phyloP scores from a whole-genome alignment of 2,888 invertebrate species.

The Papilio demoleus region DNA sequence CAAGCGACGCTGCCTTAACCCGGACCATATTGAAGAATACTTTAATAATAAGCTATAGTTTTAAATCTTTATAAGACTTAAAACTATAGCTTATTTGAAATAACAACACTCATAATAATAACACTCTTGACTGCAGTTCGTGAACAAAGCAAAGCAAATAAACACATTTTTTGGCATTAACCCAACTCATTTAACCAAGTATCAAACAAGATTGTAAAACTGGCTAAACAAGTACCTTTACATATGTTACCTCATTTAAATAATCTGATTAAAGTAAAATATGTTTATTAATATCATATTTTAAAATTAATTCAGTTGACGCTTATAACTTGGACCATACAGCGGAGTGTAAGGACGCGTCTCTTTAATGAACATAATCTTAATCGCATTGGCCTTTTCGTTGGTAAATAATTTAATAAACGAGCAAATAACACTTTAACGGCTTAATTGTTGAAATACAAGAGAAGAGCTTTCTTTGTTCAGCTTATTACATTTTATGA shows the following conservation, averaged over 20 bases:
- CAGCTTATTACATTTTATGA: slow-evolving; percentile 29
- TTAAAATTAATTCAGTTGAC: not conserved
- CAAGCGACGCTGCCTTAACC: slow-evolving; percentile 45
- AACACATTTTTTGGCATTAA: not conserved
- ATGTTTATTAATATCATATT: not conserved
- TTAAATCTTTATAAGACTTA: not conserved
- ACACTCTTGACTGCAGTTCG: not conserved
- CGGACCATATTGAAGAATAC: slow-evolving; percentile 1
- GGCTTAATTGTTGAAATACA: slow-evolving; percentile 69
- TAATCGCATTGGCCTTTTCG: slow-evolving; percentile 65
- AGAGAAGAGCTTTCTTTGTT: slow-evolving; percentile 47
- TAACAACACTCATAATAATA: not conserved
- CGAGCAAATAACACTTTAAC: slow-evolving; percentile 62
- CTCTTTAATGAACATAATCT: slow-evolving; percentile 63
- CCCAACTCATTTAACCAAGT: not conserved
- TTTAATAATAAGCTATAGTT: too few relatives aligned
- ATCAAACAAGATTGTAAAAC: not conserved
- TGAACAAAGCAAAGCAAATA: not conserved
- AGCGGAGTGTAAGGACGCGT: slow-evolving; percentile 42
- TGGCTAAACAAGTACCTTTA: not conserved
- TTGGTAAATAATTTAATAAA: slow-evolving; percentile 73
- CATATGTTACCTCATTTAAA: not conserved
- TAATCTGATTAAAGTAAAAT: not conserved
- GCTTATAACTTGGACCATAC: slow-evolving; percentile 41
- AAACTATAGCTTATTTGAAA: not conserved